A percentile compares a stretch with the other conserved stretches of the same genome.
Evolutionary conservation across 2,888 invertebrate genomes (phyloP).

Genomic region (Bellardia pandia): DNA sequence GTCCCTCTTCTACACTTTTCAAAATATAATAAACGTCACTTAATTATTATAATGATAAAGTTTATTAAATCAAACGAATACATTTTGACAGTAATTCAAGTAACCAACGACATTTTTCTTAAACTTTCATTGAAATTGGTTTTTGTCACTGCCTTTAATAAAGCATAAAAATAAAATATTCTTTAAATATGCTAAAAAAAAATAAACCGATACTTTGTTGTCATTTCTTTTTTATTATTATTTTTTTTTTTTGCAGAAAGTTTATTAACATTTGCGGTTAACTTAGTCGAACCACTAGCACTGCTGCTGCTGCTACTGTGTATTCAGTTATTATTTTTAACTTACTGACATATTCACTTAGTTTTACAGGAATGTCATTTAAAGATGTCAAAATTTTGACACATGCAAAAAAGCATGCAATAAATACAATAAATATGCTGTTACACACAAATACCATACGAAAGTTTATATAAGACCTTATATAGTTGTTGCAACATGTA

Average conservation of each 20-base stretch:
- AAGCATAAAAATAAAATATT: neutral
- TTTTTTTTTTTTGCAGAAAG: slow-evolving; percentile 1
- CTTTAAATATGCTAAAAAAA: slow-evolving; percentile 2
- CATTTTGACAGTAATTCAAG: slow-evolving; percentile 18
- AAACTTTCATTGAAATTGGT: neutral
- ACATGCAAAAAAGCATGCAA: slow-evolving; percentile 63
- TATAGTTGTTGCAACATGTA: slow-evolving; percentile 19
- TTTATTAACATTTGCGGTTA: slow-evolving; percentile 57
- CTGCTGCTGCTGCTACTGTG: slow-evolving; percentile 1
- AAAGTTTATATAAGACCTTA: slow-evolving; percentile 37
- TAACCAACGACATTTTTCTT: neutral
- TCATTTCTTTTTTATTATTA: neutral
- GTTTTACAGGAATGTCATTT: slow-evolving; percentile 62
- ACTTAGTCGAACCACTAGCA: neutral
- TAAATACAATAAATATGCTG: neutral
- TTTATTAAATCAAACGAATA: slow-evolving; percentile 16
- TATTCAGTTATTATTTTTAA: slow-evolving; percentile 52
- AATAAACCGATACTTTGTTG: neutral
- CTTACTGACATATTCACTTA: slow-evolving; percentile 61
- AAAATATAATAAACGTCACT: neutral
- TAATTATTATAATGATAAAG: neutral
- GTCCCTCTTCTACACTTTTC: no score
- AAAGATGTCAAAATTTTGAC: slow-evolving; percentile 69
- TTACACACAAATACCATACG: neutral
- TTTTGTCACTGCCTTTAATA: neutral